Evolutionary conservation across 2,888 invertebrate species (phyloP), one percentile per base, ranked within the genome.

Genomic region (Noctua pronuba): DNA sequence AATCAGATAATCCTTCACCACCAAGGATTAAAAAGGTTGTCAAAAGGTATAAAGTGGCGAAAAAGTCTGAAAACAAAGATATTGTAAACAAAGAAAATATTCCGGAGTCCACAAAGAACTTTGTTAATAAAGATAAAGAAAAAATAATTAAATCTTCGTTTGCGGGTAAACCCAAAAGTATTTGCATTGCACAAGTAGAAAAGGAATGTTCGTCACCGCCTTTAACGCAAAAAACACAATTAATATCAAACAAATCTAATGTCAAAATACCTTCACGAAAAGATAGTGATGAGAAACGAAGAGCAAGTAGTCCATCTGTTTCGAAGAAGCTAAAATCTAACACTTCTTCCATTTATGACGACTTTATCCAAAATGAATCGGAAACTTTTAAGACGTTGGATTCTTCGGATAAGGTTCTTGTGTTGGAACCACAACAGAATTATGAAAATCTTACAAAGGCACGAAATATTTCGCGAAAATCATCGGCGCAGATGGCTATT

Each of bases 51-150:
- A 93, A 92, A 88, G 85, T 49, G 65, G 80, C 78, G 13, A 93
- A 92, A 84, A 93, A 90, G 65, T 4, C 81, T 0, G 88, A 90
- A 44, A 88, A 79, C 6, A 92, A 89, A 84, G 80, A 84, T 73
- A 85, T 84, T 65, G 90, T 90, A 68, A 92, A 95, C 76, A 95
- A 95, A 88, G 95, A 95, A 91, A 95, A 95, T 79, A 78, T 93
- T 68, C 94, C 95, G 16, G 91, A 93, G 84, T 92, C 94, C 13
- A 87, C 89, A 80, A 90, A 89, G 85, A 88, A 72, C 72, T 90
- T 86, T 75, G 70, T 72, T 18, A 89, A 74, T 80, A 92, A 88
- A 84, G 88, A 88, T 35, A 85, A 71, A 64, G 87, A 88, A 24
- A 88, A 88, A 72, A 83, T 71, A 24, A 73, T 60, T n/a, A 93